Base-by-base conservation (phyloP, 1,140 invertebrate species). In the Leptonema lineaticorne region DNA sequence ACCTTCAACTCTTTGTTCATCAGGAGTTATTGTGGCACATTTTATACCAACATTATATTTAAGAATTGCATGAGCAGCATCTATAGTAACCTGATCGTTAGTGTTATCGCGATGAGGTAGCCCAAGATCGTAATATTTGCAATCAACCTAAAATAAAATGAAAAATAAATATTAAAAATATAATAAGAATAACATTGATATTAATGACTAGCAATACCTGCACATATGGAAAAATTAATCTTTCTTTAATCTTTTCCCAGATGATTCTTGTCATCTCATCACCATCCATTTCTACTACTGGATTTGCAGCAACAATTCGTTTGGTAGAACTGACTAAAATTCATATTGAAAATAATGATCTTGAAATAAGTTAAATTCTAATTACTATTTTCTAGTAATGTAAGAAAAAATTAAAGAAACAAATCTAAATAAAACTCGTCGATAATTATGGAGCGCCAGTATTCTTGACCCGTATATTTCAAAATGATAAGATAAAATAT, bases 41-140 rank as follows among this genome's bases (percentile, higher is more conserved):
- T 96, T 96, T 75, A 96, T 94, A 18, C 93, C 94, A 20, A 96
- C 94, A 81, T 93, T 94, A 80, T 95, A 91, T 76, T 95, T 92
- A 50, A 89, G 83, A 72, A 95, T 93, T 18, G 94, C 93, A 77
- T 93, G 79, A 1, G 94, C 93, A 5, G 92, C 87, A 79, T 96
- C 93, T 56, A 94, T 87, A 3, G 93, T 96, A 1, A 92, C 89
- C 80, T 95, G 91, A 79, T 96, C 94, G 77, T 95, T 84, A 1
- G 93, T 96, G 65, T 88, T 85, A 80, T 96, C 93, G 72, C 94
- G 84, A 78, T 94, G 85, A 18, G 92, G 89, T 41, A 96, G 84
- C 9, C 93, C 91, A 74, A 95, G 82, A 78, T 96, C 94, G 79
- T 85, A 95, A 76, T 92, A 93, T 41, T 94, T 85, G 73, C 89